Evolutionary conservation across 2,797 vertebrate species (phyloP).

Genomic region (Lerista edwardsae): DNA sequence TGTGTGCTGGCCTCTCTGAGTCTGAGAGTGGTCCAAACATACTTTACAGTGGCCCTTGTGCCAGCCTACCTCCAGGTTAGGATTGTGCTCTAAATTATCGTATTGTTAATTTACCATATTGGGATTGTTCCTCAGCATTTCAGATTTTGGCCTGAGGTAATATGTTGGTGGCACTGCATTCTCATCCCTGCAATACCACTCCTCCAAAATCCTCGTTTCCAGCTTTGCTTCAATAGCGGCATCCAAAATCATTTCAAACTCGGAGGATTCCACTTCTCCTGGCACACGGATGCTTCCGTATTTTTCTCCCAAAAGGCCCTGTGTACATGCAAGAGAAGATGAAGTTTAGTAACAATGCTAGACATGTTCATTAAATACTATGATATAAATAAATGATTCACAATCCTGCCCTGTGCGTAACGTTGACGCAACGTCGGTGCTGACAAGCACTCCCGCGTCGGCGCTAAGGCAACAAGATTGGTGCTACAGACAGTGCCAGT

Average conservation of each 20-base stretch:
- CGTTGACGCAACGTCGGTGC: no score
- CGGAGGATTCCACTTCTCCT: conserved; percentile 94
- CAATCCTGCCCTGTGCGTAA: no score
- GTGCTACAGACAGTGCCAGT: no score
- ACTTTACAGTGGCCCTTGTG: no score
- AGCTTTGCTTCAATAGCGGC: conserved; percentile 92
- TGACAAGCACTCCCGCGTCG: no score
- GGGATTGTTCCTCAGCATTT: conserved; percentile 91
- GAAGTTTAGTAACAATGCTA: conserved; percentile 52
- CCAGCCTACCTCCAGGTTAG: no score
- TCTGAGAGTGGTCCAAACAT: no score
- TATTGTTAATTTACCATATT: conserved; percentile 84
- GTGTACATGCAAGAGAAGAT: conserved; percentile 65
- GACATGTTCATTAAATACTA: not conserved
- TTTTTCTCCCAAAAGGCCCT: conserved; percentile 97
- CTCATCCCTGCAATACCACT: conserved; percentile 98
- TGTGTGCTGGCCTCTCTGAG: no score
- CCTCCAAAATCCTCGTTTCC: conserved; percentile 94
- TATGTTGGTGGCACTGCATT: conserved; percentile 96
- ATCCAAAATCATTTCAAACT: conserved; percentile 99
- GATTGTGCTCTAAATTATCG: no score
- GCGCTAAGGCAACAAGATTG: no score
- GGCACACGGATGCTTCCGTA: conserved; percentile 96
- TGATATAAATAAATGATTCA: not conserved
- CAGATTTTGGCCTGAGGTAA: conserved; percentile 95